A percentile compares a stretch with the other conserved stretches of the same genome.
Evolutionary conservation across 2,113 vertebrate species (phyloP).

Genomic region (Eudyptes chrysolophus): DNA sequence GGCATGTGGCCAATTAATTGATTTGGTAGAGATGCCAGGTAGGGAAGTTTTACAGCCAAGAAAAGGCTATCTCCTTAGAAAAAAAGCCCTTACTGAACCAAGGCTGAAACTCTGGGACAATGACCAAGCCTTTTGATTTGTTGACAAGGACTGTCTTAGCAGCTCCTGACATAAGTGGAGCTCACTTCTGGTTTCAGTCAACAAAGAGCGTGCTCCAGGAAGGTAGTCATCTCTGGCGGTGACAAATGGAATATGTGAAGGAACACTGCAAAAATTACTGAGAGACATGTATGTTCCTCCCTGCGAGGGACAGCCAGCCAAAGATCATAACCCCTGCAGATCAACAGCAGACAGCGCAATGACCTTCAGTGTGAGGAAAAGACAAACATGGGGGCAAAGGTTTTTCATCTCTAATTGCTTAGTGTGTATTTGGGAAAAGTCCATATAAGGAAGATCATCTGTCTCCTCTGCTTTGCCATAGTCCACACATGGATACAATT

Average conservation of each 20-base stretch:
- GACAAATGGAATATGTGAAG: not conserved
- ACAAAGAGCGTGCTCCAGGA: not conserved
- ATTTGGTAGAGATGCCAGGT: not conserved
- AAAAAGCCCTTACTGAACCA: not conserved
- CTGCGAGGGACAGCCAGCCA: not conserved
- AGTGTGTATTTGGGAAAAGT: not conserved
- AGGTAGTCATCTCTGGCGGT: not conserved
- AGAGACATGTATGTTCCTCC: not conserved
- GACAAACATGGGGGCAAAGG: not conserved
- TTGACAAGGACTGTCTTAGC: not conserved
- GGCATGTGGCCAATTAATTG: not conserved
- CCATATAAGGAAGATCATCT: not conserved
- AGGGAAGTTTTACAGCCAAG: not conserved
- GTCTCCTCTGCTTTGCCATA: not conserved
- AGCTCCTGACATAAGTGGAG: not conserved
- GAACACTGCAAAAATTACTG: not conserved
- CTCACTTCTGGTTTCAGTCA: not conserved
- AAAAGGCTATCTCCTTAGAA: not conserved
- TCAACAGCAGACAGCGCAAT: not conserved
- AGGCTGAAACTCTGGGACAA: not conserved
- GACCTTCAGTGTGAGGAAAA: not conserved
- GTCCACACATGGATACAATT: conserved; percentile 72
- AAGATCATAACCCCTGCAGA: not conserved
- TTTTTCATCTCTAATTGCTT: conserved; percentile 20
- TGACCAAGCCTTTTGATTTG: not conserved